A percentile compares a stretch with the other conserved stretches of the same genome.
Evolutionary conservation across 2,113 vertebrate genomes (phyloP).

Genomic region (Melanostigma gelatinosum): DNA sequence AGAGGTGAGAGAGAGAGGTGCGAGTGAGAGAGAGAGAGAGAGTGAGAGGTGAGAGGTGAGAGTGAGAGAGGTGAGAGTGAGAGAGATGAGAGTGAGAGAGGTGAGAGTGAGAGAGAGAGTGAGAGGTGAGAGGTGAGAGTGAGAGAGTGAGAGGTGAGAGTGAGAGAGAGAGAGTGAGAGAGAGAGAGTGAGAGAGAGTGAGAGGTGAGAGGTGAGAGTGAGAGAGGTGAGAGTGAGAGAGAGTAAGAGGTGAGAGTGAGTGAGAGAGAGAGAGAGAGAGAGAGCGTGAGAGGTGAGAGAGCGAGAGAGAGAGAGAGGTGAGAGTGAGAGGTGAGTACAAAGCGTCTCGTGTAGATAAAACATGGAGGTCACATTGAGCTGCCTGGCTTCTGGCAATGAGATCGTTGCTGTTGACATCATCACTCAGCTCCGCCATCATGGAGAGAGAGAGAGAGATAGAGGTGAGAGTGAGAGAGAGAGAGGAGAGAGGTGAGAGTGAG

Average conservation of each 20-base stretch:
- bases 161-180: not conserved
- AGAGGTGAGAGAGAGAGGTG: constrained; percentile 1
- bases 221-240: constrained; percentile 6
- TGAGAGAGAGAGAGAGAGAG: constrained; percentile 2
- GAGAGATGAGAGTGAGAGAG: not conserved
- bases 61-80: not conserved
- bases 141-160: not conserved
- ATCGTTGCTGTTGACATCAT: too few species aligned
- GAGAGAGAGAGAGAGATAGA: too few species aligned
- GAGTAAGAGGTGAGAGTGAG: not conserved
- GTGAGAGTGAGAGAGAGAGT: constrained; percentile 17
- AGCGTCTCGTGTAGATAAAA: too few species aligned
- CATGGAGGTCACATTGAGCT: too few species aligned
- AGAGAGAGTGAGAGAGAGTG: too few species aligned
- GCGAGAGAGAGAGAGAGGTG: not conserved
- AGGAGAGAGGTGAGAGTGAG: too few species aligned
- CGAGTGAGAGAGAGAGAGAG: not conserved
- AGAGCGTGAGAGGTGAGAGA: too few species aligned
- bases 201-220: not conserved
- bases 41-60: too few species aligned
- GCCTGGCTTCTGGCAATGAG: too few species aligned
- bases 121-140: not conserved
- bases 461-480: too few species aligned
- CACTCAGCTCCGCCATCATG: too few species aligned
- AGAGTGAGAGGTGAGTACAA: not conserved